Percentiles rank a stretch among this genome's conserved stretches.
Evolutionary conservation across 2,113 vertebrate species (phyloP).

Genomic region (Leiothrix lutea): DNA sequence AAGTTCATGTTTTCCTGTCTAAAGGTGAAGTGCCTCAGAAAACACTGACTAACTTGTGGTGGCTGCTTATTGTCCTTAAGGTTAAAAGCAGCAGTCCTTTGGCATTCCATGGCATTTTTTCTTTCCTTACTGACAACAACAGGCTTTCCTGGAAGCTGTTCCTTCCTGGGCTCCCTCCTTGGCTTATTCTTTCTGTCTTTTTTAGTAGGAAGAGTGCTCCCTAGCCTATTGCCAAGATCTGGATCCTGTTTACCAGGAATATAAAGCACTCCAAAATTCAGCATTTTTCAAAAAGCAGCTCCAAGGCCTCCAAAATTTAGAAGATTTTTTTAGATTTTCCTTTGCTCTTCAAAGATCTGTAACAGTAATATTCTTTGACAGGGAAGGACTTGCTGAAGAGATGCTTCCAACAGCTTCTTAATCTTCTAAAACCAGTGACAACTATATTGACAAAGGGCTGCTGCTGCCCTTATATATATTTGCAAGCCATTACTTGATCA

Average conservation of each 20-base stretch:
- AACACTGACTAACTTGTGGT: not conserved
- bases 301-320: not conserved
- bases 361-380: not conserved
- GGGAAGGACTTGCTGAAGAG: not conserved
- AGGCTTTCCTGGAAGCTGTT: not conserved
- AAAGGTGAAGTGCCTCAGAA: not conserved
- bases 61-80: not conserved
- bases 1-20: not conserved
- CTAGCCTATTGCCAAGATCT: not conserved
- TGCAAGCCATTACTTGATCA: not conserved
- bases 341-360: not conserved
- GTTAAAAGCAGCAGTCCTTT: not conserved
- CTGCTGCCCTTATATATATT: not conserved
- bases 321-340: not conserved
- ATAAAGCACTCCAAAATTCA: not conserved
- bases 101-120: not conserved
- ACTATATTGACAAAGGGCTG: not conserved
- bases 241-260: not conserved
- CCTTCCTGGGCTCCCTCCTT: not conserved
- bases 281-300: not conserved
- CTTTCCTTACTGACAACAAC: not conserved
- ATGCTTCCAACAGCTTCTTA: not conserved
- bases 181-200: not conserved
- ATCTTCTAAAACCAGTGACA: not conserved
- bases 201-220: not conserved